Evolutionary conservation across 2,797 vertebrate species (phyloP), one percentile per base, ranked within the genome.

Genomic region (Xiphophorus birchmanni): DNA sequence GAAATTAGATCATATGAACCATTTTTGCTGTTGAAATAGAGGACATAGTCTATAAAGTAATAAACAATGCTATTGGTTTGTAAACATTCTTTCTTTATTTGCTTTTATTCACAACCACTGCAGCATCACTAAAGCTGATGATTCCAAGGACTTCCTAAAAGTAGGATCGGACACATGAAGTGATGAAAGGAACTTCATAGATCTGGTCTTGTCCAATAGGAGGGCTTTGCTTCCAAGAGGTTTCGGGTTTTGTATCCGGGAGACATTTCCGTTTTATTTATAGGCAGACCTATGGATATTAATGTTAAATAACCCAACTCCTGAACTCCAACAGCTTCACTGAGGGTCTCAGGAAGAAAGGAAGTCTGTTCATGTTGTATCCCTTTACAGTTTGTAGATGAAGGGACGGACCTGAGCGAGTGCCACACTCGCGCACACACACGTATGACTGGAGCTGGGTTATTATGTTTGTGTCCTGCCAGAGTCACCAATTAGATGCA

Each of bases 401-500:
- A 37, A 67, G 3, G 63, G 35, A 40, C 60, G 60, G 32, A 21
- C 4, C 18, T 9, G 7, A 32, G 2, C 1, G 60, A 17, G 13
- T 18, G 60, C 63, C 63, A 37, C 35, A 37, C 3, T 6, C 35
- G 37, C 35, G 37, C 63, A 23, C 63, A 40, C 63, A 67, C 65
- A 67, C 17, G 60, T 37, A 65, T 35, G 58, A 60, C 63, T 10
- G 7, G 4, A 67, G 35, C 63, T 37, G 21, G 8, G 65, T 69
- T 12, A 69, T 23, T 35, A 21, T 40, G 65, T 42, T 42, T 42
- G 63, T 65, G 79, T 54, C 67, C 77, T 84, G 78, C 79, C 89
- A 77, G 86, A 80, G 29, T 78, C 52, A 54, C 42, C 78, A 84
- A 75, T 90, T 79, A 89, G 84, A 88, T 87, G 82, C 74, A 18